These are phyloP conservation scores for Brienomyrus longianalis DNA, from an alignment of 2,113 vertebrate species.

Conservation along the genomic window DNA sequence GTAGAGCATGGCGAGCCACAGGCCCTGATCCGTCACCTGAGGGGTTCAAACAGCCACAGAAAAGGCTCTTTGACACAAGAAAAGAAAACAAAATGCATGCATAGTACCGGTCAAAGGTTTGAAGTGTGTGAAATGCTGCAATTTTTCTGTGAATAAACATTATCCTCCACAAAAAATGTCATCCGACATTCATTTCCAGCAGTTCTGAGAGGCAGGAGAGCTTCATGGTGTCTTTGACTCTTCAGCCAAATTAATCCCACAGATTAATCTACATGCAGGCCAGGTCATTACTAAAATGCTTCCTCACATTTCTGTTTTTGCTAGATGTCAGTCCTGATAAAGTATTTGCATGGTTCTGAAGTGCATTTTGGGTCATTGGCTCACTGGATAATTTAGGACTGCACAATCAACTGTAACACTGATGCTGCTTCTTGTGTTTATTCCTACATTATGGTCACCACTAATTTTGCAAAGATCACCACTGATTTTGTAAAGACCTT, in stretches of 20 bases:
- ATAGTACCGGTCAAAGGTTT: background rate
- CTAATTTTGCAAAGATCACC: background rate
- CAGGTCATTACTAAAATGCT: background rate
- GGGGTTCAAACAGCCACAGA: background rate
- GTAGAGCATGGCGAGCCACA: constrained; percentile 64
- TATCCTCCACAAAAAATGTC: background rate
- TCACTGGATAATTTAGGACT: background rate
- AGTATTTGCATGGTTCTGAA: background rate
- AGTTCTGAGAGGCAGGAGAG: background rate
- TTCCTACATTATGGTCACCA: background rate
- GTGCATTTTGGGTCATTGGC: background rate
- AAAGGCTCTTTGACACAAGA: background rate
- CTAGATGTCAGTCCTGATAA: background rate
- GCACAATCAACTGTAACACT: background rate
- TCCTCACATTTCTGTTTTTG: background rate
- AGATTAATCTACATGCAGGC: background rate
- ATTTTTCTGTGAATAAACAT: background rate
- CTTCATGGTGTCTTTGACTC: background rate
- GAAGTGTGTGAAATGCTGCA: background rate
- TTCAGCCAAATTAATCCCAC: background rate
- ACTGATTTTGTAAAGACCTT: background rate
- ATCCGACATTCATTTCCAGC: background rate
- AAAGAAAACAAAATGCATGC: background rate
- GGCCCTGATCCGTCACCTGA: constrained; percentile 55
- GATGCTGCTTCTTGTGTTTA: background rate